These are phyloP conservation scores for Stenodema calcarata DNA, from an alignment of 2,888 invertebrate genomes.

Conservation along the genomic window DNA sequence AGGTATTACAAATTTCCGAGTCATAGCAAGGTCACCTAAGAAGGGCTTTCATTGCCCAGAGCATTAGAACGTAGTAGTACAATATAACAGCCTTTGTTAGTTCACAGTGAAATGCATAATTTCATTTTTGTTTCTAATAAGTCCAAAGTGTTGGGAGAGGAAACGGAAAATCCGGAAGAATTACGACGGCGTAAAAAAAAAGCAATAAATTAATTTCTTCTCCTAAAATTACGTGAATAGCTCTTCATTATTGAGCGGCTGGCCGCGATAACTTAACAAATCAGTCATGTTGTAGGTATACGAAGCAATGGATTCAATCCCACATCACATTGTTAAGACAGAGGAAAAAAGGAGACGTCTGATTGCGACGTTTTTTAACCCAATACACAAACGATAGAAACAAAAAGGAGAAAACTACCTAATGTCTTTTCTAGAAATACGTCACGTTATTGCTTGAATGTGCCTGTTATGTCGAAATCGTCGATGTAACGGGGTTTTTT, in stretches of 20 bases:
- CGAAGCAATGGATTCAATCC: too few species aligned
- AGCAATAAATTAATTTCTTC: not conserved
- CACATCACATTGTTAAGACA: not conserved
- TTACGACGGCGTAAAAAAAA: not conserved
- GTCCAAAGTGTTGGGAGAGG: not conserved
- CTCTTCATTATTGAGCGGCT: not conserved
- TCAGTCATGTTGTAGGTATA: not conserved
- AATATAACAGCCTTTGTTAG: conserved; percentile 29
- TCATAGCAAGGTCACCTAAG: not conserved
- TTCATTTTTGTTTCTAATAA: not conserved
- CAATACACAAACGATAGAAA: not conserved
- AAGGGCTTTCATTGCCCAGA: not conserved
- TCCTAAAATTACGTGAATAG: not conserved
- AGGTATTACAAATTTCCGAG: not conserved
- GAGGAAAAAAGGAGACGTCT: not conserved
- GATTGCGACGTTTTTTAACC: too few species aligned
- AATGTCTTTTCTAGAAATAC: too few species aligned
- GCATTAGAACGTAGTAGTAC: not conserved
- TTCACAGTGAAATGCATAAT: conserved; percentile 23
- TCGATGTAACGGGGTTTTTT: too few species aligned
- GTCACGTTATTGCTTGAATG: too few species aligned
- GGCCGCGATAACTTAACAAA: not conserved
- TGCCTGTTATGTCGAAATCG: not conserved
- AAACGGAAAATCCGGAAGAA: not conserved
- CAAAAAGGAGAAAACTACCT: not conserved